Evolutionary conservation across 1,140 invertebrate species (phyloP).

Genomic region (Latrodectus geometricus): DNA sequence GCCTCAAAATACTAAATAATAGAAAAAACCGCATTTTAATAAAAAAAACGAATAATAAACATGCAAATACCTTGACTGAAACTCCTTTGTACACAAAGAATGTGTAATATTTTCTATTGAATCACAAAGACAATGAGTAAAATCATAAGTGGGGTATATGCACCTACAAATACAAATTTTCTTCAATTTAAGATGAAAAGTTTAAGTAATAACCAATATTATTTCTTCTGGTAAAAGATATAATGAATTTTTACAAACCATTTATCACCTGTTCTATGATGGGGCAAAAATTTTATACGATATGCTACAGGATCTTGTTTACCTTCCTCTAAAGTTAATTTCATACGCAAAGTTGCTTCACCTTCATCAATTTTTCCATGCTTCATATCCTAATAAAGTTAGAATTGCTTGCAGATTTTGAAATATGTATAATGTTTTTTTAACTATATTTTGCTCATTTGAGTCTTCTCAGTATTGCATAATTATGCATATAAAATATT

Average conservation of each 20-base stretch:
- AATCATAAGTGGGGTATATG: conserved; percentile 99
- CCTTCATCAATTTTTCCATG: conserved; percentile 97
- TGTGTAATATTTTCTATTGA: conserved; percentile 99
- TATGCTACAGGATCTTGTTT: conserved; percentile 99
- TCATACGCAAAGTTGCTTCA: conserved; percentile 94
- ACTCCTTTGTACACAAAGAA: conserved; percentile 99
- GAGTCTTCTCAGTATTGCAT: too few species aligned
- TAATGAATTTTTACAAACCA: conserved; percentile 74
- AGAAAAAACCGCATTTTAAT: too few species aligned
- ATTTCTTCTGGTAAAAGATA: not conserved
- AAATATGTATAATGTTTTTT: conserved; percentile 3
- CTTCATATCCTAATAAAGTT: conserved; percentile 87
- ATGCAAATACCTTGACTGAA: conserved; percentile 81
- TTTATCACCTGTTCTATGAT: conserved; percentile 89
- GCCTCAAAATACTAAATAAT: too few species aligned
- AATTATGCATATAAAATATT: not conserved
- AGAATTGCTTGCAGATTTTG: not conserved
- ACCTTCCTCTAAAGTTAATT: conserved; percentile 96
- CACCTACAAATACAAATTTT: conserved; percentile 73
- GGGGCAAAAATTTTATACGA: conserved; percentile 93
- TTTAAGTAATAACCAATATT: not conserved
- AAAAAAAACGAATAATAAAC: too few species aligned
- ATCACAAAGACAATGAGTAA: conserved; percentile 98
- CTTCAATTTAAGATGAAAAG: not conserved
- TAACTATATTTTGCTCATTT: not conserved